Percentiles rank a stretch among this genome's conserved stretches.
These are phyloP conservation scores for Parnassius orleans DNA, from an alignment of 2,888 invertebrate genomes.

Conservation along the genomic window DNA sequence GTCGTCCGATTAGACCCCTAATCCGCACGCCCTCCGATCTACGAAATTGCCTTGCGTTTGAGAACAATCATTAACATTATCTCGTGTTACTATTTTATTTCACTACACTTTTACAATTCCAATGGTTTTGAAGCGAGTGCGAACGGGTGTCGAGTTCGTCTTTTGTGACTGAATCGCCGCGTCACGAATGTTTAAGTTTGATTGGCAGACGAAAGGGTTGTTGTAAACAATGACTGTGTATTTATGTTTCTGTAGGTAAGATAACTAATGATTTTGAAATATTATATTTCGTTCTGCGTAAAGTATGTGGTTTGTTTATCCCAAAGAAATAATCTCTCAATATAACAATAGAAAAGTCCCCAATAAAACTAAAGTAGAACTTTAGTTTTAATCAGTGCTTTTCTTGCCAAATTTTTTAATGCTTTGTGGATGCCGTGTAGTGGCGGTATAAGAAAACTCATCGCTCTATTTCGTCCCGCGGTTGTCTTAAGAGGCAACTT, in stretches of 20 bases:
- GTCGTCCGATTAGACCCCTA: conserved; percentile 69
- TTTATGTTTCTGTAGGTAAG: conserved; percentile 6
- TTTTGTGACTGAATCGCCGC: conserved; percentile 34
- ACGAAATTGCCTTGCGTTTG: conserved; percentile 60
- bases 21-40: conserved; percentile 65
- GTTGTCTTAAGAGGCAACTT: no score
- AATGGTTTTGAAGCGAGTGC: conserved; percentile 39
- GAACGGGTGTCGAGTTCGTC: conserved; percentile 31
- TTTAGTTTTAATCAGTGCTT: no score
- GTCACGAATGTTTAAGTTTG: conserved; percentile 52
- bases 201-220: conserved; percentile 41
- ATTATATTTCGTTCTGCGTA: conserved; percentile 11
- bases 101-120: conserved; percentile 46
- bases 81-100: conserved; percentile 66
- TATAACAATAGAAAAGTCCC: no score
- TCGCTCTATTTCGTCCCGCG: no score
- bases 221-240: conserved; percentile 30
- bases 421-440: no score
- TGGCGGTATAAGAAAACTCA: no score
- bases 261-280: conserved; percentile 11
- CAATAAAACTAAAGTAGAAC: no score
- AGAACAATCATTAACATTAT: conserved; percentile 65
- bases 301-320: no score
- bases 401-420: no score
- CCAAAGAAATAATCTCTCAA: no score